phyloP scores from a whole-genome alignment of 2,113 vertebrate species.

The Isichthys henryi region DNA sequence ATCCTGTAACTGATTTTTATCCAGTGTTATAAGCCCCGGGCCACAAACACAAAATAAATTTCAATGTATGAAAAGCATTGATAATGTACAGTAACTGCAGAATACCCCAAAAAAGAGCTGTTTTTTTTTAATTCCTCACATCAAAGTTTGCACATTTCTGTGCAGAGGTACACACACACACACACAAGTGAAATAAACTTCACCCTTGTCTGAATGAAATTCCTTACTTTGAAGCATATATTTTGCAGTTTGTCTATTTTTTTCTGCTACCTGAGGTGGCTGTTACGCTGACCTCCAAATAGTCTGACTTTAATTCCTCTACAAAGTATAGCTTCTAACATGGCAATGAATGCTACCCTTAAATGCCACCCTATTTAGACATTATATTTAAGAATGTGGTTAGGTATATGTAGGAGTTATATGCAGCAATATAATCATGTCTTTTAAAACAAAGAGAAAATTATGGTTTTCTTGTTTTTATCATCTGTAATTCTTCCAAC shows the following conservation, averaged over 20 bases:
- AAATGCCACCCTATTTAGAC: background rate
- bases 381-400: background rate
- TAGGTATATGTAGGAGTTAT: background rate
- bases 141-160: background rate
- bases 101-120: background rate
- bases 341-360: background rate
- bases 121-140: background rate
- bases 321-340: background rate
- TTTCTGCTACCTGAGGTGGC: background rate
- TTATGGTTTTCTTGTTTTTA: background rate
- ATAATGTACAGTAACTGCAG: background rate
- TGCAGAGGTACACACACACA: background rate
- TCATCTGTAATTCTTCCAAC: background rate
- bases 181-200: background rate
- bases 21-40: background rate
- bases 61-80: background rate
- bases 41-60: background rate
- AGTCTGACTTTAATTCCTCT: background rate
- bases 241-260: background rate
- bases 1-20: background rate
- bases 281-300: background rate
- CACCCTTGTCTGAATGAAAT: background rate
- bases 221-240: background rate
- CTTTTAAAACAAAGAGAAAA: background rate
- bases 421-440: background rate